Percentiles rank a stretch among this genome's conserved stretches.
Conservation (phyloP, 2,888 invertebrate species). For the Plebejus melissa region DNA sequence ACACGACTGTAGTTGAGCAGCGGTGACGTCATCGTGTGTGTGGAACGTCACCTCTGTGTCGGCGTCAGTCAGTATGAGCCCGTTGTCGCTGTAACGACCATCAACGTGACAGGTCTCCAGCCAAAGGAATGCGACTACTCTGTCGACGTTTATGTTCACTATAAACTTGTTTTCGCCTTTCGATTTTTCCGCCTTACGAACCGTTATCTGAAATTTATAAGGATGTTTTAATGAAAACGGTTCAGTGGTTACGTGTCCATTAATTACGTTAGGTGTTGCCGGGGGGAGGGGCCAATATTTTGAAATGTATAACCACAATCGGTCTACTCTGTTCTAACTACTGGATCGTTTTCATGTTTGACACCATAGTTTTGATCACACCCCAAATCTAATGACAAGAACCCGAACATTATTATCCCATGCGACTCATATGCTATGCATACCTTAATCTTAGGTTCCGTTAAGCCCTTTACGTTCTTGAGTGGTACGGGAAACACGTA, state of each 20-base stretch:
- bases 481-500: constrained; percentile 82
- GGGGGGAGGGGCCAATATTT: too few species aligned
- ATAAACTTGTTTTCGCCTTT: constrained; percentile 38
- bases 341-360: too few species aligned
- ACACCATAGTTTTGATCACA: too few species aligned
- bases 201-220: constrained; percentile 49
- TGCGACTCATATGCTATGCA: constrained; percentile 32
- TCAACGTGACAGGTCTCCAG: constrained; percentile 72
- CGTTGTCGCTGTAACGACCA: constrained; percentile 88
- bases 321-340: too few species aligned
- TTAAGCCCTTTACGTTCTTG: constrained; percentile 73
- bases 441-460: constrained; percentile 78
- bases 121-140: constrained; percentile 84
- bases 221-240: neutral
- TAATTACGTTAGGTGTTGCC: too few species aligned
- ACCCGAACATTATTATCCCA: too few species aligned
- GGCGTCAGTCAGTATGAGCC: constrained; percentile 77
- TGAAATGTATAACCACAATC: too few species aligned
- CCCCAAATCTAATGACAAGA: too few species aligned
- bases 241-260: too few species aligned
- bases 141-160: constrained; percentile 59
- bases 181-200: constrained; percentile 38
- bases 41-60: constrained; percentile 43
- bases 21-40: constrained; percentile 42
- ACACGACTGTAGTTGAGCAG: constrained; percentile 43